Percentiles rank a stretch among this genome's conserved stretches.
Evolutionary conservation across 2,113 vertebrate species (phyloP).

Genomic region (Corvus hawaiiensis): DNA sequence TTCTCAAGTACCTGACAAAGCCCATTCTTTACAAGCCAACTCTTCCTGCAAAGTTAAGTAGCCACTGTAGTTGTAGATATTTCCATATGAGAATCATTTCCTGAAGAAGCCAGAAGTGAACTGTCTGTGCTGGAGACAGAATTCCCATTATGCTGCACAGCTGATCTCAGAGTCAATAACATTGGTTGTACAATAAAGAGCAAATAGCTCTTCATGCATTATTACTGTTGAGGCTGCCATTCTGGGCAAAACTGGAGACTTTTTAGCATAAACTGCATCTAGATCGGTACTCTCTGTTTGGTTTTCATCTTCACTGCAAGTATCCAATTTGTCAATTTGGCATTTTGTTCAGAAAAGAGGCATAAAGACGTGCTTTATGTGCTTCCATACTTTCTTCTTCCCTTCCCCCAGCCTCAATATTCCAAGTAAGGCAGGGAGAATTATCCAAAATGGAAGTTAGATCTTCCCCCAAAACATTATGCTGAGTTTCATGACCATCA

Average conservation of each 20-base stretch:
- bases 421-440: neutral
- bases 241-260: neutral
- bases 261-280: neutral
- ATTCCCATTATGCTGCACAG: neutral
- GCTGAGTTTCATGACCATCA: neutral
- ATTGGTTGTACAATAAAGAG: neutral
- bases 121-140: neutral
- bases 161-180: neutral
- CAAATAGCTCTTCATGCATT: neutral
- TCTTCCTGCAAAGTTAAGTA: neutral
- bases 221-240: neutral
- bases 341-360: neutral
- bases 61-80: neutral
- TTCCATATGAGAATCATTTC: neutral
- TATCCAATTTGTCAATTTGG: neutral
- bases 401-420: neutral
- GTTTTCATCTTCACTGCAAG: neutral
- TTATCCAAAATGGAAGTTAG: neutral
- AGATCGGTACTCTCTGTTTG: neutral
- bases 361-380: neutral
- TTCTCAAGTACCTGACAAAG: neutral
- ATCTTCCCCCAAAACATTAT: neutral
- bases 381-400: neutral
- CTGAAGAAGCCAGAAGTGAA: neutral
- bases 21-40: neutral